Evolutionary conservation across 2,113 vertebrate species (phyloP), one percentile per base, ranked within the genome.

Genomic region (Malurus alboscapulatus): DNA sequence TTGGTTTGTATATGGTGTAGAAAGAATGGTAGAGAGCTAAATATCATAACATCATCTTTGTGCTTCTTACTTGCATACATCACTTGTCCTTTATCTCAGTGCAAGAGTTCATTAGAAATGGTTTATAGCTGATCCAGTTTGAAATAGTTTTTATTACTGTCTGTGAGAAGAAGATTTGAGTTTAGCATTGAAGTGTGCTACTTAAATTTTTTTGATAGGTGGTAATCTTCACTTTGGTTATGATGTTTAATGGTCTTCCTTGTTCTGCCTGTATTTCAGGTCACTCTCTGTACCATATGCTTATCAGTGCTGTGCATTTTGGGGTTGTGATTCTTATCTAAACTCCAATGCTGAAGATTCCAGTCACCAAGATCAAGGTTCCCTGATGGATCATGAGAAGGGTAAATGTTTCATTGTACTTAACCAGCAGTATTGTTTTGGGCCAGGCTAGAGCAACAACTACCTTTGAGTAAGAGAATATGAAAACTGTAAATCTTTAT

Each of bases 271-370:
- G 25, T 84, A 16, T 91, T 97, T 69, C 66, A 99, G 99, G 98
- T 99, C 98, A 34, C 98, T 99, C 80, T 99, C 99, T 48, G 98
- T 99, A 50, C 99, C 99, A 0, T 99, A 99, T 34, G 99, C 99
- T 65, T 99, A 99, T 96, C 99, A 99, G 95, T 99, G 99, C 97
- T 99, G 99, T 96, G 98, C 99, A 2, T 99, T 99, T 92, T 98
- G 98, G 90, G 98, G 98, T 13, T 99, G 98, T 95, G 98, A 99
- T 90, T 98, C 98, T 50, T 96, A 97, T 2, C 84, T 93, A 29
- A 97, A 96, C 88, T 96, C 98, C 13, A 97, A 98, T 22, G 94
- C 97, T 50, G 98, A 98, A 54, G 98, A 97, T 63, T 96, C 97
- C 53, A 81, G 81, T 54, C 98, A 97, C 86, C 98, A 98, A 94